Evolutionary conservation across 2,888 invertebrate species (phyloP).

Genomic region (Minunthozetes semirufus): DNA sequence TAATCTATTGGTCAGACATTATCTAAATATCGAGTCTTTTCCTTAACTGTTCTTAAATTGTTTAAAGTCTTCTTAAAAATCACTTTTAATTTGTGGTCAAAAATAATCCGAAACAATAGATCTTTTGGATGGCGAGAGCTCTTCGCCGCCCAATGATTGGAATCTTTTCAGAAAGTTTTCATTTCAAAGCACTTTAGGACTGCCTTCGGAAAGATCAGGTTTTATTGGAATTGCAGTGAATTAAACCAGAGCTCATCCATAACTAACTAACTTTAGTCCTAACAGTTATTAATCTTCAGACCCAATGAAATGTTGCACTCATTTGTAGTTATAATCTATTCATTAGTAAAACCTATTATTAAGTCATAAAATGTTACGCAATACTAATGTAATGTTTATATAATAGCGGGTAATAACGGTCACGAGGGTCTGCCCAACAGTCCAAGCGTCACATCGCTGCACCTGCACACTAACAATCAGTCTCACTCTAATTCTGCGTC

Average conservation of each 20-base stretch:
- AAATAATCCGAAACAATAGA: slow-evolving; percentile 31
- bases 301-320: too few species aligned
- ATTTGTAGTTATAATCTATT: too few species aligned
- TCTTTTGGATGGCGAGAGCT: slow-evolving; percentile 39
- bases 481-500: slow-evolving; percentile 27
- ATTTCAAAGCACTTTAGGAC: slow-evolving; percentile 25
- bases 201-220: slow-evolving; percentile 18
- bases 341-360: too few species aligned
- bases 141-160: slow-evolving; percentile 34
- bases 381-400: neutral
- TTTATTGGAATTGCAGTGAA: neutral
- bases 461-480: slow-evolving; percentile 39
- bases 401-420: slow-evolving; percentile 12
- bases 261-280: too few species aligned
- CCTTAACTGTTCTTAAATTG: neutral
- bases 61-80: neutral
- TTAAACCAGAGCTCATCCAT: too few species aligned
- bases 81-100: neutral
- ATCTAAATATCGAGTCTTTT: too few species aligned
- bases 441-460: slow-evolving; percentile 44
- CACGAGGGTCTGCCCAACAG: slow-evolving; percentile 40
- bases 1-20: neutral
- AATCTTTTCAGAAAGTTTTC: slow-evolving; percentile 23
- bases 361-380: neutral
- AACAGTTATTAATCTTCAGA: too few species aligned